Conservation (phyloP, 2,113 vertebrate species). For the Silurus glanis region DNA sequence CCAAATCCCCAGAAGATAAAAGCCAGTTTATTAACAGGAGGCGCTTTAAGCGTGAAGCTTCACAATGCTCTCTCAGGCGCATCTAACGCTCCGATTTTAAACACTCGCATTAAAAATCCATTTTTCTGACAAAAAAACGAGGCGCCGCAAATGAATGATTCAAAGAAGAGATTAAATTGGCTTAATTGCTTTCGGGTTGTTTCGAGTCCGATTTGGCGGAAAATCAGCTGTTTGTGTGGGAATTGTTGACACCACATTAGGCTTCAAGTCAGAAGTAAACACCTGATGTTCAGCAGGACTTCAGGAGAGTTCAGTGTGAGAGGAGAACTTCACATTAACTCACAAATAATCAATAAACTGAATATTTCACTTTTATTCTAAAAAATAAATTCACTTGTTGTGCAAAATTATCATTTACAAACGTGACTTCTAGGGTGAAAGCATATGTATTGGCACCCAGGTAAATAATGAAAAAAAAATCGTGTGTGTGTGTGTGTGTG, state of each 20-base stretch:
- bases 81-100: slow-evolving; percentile 19
- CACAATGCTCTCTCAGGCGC: slow-evolving; percentile 21
- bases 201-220: slow-evolving; percentile 24
- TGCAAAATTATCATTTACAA: not conserved
- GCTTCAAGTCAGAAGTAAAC: slow-evolving; percentile 9
- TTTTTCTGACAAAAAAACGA: slow-evolving; percentile 13
- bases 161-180: slow-evolving; percentile 16
- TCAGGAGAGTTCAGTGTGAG: slow-evolving; percentile 31
- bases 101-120: slow-evolving; percentile 36
- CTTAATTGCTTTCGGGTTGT: slow-evolving; percentile 23
- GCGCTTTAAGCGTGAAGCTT: slow-evolving; percentile 24
- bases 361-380: not conserved
- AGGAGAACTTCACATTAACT: no score
- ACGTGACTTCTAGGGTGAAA: not conserved
- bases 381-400: not conserved
- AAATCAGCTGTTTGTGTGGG: slow-evolving; percentile 35
- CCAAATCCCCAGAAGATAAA: slow-evolving; percentile 16
- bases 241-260: slow-evolving; percentile 34
- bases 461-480: not conserved
- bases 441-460: not conserved
- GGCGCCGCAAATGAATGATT: slow-evolving; percentile 26
- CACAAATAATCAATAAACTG: no score
- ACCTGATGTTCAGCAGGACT: slow-evolving; percentile 44
- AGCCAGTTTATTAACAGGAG: slow-evolving; percentile 34
- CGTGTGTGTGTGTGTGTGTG: not conserved